phyloP scores from a whole-genome alignment of 2,113 vertebrate genomes.

The Parus major region DNA sequence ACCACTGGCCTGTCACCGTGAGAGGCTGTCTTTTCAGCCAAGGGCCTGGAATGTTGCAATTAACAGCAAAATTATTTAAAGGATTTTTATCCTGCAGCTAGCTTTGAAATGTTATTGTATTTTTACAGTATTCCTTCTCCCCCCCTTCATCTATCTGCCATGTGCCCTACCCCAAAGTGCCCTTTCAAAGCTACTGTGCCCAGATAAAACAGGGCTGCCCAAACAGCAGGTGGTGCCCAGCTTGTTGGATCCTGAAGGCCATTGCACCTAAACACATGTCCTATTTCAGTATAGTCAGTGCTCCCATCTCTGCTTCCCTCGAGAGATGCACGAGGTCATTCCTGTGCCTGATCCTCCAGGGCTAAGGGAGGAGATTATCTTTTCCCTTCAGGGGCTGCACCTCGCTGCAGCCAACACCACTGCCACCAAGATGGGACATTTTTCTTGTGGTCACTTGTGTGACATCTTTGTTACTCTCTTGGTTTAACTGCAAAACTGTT shows the following conservation, averaged over 20 bases:
- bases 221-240: not conserved
- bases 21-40: not conserved
- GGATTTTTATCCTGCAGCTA: not conserved
- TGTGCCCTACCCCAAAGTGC: not conserved
- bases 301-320: not conserved
- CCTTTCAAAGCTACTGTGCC: not conserved
- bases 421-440: not conserved
- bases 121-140: not conserved
- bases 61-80: slow-evolving; percentile 41
- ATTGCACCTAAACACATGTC: rapidly evolving
- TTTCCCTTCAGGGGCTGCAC: not conserved
- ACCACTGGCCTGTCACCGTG: not conserved
- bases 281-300: not conserved
- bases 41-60: not conserved
- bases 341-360: not conserved
- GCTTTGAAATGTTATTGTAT: slow-evolving; percentile 4
- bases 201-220: not conserved
- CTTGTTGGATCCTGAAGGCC: not conserved
- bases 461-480: not conserved
- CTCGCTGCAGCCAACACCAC: not conserved
- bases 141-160: not conserved
- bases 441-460: not conserved
- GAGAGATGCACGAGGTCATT: rapidly evolving
- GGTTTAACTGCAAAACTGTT: not conserved
- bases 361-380: not conserved